phyloP scores from a whole-genome alignment of 2,888 invertebrate genomes.

The Mechanitis messenoides region DNA sequence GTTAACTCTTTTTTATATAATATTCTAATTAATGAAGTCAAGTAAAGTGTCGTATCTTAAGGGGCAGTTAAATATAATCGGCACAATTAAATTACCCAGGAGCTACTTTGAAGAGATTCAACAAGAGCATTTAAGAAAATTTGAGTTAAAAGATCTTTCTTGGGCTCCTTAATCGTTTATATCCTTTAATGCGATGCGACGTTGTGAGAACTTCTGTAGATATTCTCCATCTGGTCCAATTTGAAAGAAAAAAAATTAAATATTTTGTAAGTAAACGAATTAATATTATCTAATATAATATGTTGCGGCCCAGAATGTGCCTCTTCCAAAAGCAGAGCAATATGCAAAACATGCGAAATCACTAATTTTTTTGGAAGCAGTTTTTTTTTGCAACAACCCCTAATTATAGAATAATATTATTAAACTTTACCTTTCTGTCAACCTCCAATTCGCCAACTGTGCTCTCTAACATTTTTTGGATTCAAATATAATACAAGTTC shows the following conservation, averaged over 20 bases:
- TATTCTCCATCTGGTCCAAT: conserved; percentile 10
- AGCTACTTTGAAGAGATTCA: conserved; percentile 18
- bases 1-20: too few relatives aligned
- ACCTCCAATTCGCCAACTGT: too few relatives aligned
- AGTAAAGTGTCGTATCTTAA: neutral
- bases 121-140: conserved; percentile 14
- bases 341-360: too few relatives aligned
- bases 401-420: too few relatives aligned
- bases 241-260: conserved; percentile 1
- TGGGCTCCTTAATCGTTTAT: conserved; percentile 22
- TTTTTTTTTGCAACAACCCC: too few relatives aligned
- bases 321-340: too few relatives aligned
- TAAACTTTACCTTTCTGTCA: too few relatives aligned
- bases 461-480: too few relatives aligned
- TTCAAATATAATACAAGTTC: too few relatives aligned
- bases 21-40: too few relatives aligned
- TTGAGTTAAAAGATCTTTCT: conserved; percentile 12
- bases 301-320: too few relatives aligned
- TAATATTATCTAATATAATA: neutral
- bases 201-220: conserved; percentile 15
- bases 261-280: neutral
- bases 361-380: too few relatives aligned
- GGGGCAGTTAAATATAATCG: conserved; percentile 3
- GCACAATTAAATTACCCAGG: conserved; percentile 18
- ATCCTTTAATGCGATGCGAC: conserved; percentile 19